A percentile compares a stretch with the other conserved stretches of the same genome.
phyloP scores from a whole-genome alignment of 64 coral and sea anemone genomes.

The Montipora foliosa region DNA sequence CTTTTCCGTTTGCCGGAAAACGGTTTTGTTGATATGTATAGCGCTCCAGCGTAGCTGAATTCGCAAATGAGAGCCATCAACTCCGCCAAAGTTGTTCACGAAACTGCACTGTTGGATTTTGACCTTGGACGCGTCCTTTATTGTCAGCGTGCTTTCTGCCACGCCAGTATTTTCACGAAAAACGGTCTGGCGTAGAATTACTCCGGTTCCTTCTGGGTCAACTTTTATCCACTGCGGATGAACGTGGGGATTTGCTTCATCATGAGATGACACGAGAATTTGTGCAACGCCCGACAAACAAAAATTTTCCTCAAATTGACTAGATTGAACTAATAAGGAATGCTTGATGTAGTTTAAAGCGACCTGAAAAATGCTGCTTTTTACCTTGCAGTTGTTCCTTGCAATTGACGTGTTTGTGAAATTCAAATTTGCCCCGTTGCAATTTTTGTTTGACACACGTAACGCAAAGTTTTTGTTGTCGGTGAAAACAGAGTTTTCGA shows the following conservation, averaged over 20 bases:
- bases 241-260: too few relatives aligned
- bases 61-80: constrained; percentile 21
- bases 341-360: neutral
- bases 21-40: neutral
- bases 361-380: neutral
- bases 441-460: neutral
- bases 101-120: constrained; percentile 15
- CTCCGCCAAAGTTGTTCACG: constrained; percentile 33
- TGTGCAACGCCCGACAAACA: constrained; percentile 17
- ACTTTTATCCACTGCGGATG: neutral
- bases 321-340: neutral
- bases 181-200: neutral
- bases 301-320: neutral
- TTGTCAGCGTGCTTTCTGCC: neutral
- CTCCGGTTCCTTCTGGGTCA: neutral
- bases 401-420: constrained; percentile 2
- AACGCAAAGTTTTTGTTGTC: constrained; percentile 11
- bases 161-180: constrained; percentile 17
- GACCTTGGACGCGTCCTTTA: neutral
- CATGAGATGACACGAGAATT: neutral
- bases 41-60: neutral
- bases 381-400: neutral
- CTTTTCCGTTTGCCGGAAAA: constrained; percentile 6
- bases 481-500: constrained; percentile 10
- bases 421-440: neutral